Conservation (phyloP, 2,113 vertebrate species). For the Micronisus gabar region DNA sequence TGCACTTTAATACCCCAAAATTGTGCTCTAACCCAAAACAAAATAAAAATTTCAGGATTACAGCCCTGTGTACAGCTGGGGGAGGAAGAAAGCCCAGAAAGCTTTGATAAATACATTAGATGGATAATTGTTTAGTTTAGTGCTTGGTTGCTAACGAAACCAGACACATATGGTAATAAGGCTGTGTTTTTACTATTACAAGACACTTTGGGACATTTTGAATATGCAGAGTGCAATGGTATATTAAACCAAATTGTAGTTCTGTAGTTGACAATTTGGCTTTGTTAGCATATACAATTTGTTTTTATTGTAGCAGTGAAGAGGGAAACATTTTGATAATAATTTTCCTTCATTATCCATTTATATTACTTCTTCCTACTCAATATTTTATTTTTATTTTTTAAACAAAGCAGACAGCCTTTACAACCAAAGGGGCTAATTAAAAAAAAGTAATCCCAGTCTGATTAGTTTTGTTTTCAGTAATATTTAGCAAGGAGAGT, state of each 20-base stretch:
- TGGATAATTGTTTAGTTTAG: slow-evolving; percentile 31
- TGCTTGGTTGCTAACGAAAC: background rate
- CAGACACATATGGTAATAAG: background rate
- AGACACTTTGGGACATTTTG: slow-evolving; percentile 22
- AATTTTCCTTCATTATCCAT: slow-evolving; percentile 45
- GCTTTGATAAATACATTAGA: background rate
- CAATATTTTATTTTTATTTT: slow-evolving; percentile 13
- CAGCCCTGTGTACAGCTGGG: background rate
- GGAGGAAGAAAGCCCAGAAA: background rate
- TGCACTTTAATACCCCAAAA: background rate
- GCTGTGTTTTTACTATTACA: background rate
- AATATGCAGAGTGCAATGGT: background rate
- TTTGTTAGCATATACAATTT: slow-evolving; percentile 39
- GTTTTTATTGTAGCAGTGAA: slow-evolving; percentile 30
- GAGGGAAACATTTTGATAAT: slow-evolving; percentile 28
- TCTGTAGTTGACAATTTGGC: slow-evolving; percentile 34
- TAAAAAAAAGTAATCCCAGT: background rate
- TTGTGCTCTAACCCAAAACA: background rate
- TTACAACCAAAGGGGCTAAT: background rate
- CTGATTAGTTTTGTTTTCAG: background rate
- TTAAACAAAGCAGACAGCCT: background rate
- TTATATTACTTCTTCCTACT: slow-evolving; percentile 10
- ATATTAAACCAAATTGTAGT: slow-evolving; percentile 41
- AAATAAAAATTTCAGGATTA: background rate
- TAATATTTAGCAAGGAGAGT: background rate